Evolutionary conservation across 2,888 invertebrate species (phyloP), one percentile per base, ranked within the genome.

Genomic region (Lepidocyrtinus sp.): DNA sequence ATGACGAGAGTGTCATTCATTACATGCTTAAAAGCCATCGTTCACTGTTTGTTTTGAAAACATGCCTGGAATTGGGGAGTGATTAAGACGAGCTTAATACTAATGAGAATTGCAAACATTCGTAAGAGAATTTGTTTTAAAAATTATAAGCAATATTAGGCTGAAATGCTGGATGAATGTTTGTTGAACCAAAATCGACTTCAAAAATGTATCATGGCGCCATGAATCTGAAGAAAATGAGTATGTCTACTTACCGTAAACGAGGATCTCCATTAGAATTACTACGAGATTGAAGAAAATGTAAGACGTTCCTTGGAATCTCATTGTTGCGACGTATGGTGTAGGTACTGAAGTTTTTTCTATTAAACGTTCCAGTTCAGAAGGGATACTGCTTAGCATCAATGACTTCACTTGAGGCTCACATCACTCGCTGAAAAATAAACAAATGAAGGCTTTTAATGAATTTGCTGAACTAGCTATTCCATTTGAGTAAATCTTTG

Each of bases 251-350:
- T 86, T 85, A 86, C 86, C 86, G 82, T 86, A 86, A 72, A 86
- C 76, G 74, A 86, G 83, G 70, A 86, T 84, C 71, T 85, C 83
- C 80, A 86, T 79, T 50, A 85, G 82, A 61, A 86, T 82, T 67
- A 85, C 82, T 64, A 84, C 84, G 27, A 85, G 77, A 70, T 82
- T 83, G 81, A 86, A 82, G 83, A 79, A 84, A 72, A 85, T 80
- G 67, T 80, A 77, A 67, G 80, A 82, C 59, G 75, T 84, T 75
- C 84, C 73, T 55, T 73, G 83, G 72, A 82, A 83, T 63, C 81
- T 65, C 83, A 84, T 85, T 75, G 72, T 82, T 78, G 74, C 59
- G 45, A 27, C 22, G 50, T 63, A 27, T 72, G 12, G n/a, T n/a
- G n/a, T n/a, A n/a, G n/a, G n/a, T n/a, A n/a, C n/a, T n/a, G n/a